phyloP scores from a whole-genome alignment of 2,888 invertebrate genomes.

The Hemistola chrysoprasaria region DNA sequence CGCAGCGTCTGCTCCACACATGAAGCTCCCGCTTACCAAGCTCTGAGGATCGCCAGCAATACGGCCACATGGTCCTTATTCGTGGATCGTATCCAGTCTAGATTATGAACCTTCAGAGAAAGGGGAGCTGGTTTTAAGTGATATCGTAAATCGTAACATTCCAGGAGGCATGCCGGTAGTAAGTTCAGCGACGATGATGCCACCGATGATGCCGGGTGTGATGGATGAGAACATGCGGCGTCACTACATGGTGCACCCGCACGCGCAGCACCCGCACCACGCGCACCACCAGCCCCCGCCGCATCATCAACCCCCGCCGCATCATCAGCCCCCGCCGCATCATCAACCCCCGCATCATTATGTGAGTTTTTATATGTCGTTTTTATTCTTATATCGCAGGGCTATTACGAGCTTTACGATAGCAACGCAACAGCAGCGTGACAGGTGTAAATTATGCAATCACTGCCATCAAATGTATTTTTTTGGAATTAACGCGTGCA shows the following conservation, averaged over 20 bases:
- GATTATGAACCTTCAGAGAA: too few species aligned
- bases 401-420: too few species aligned
- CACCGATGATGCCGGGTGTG: conserved; percentile 95
- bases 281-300: conserved; percentile 77
- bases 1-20: too few species aligned
- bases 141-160: conserved; percentile 32
- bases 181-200: conserved; percentile 87
- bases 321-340: conserved; percentile 86
- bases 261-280: conserved; percentile 75
- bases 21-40: too few species aligned
- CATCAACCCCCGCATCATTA: conserved; percentile 84
- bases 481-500: too few species aligned
- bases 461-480: too few species aligned
- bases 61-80: too few species aligned
- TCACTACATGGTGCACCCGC: conserved; percentile 89
- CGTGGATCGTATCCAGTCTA: too few species aligned
- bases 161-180: conserved; percentile 90
- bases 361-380: conserved; percentile 73
- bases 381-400: background rate
- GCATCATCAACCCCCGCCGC: conserved; percentile 85
- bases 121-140: too few species aligned
- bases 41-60: too few species aligned
- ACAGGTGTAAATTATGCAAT: too few species aligned
- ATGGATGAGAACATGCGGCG: conserved; percentile 95
- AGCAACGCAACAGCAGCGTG: too few species aligned